Percentiles rank a stretch among this genome's conserved stretches.
These are phyloP conservation scores for Okamejei kenojei DNA, from an alignment of 2,797 vertebrate genomes.

Conservation along the genomic window DNA sequence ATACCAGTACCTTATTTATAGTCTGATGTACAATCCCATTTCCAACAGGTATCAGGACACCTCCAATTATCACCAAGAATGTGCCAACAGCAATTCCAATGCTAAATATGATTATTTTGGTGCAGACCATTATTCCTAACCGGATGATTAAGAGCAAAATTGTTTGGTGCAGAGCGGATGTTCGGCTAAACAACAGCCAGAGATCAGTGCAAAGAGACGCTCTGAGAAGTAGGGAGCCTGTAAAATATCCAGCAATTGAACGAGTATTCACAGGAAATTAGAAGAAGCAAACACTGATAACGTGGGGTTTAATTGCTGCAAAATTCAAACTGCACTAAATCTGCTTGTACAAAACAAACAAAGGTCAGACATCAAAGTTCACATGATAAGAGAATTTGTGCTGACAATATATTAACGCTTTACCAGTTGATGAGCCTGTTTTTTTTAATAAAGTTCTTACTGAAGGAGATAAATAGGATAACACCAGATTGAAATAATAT, in stretches of 20 bases:
- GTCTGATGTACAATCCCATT: slow-evolving; percentile 62
- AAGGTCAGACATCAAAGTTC: neutral
- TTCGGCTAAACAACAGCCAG: neutral
- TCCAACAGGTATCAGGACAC: slow-evolving; percentile 75
- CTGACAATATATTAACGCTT: neutral
- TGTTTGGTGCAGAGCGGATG: too few relatives aligned
- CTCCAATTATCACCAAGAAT: slow-evolving; percentile 68
- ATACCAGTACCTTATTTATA: slow-evolving; percentile 67
- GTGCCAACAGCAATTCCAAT: slow-evolving; percentile 66
- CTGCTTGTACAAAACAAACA: neutral
- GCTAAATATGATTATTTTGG: slow-evolving; percentile 49
- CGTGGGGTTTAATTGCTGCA: neutral
- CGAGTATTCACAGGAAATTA: neutral
- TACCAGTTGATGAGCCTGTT: neutral
- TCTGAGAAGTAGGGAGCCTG: too few relatives aligned
- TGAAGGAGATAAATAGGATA: neutral
- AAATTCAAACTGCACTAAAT: neutral
- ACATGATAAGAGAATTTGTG: neutral
- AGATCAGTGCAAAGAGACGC: neutral
- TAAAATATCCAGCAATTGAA: neutral
- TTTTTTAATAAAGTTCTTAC: neutral
- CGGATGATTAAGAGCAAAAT: neutral
- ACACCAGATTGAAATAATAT: neutral
- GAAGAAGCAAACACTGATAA: neutral
- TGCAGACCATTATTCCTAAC: neutral